Conservation (phyloP, 2,888 invertebrate genomes). For the Noctuana brunneofusca region DNA sequence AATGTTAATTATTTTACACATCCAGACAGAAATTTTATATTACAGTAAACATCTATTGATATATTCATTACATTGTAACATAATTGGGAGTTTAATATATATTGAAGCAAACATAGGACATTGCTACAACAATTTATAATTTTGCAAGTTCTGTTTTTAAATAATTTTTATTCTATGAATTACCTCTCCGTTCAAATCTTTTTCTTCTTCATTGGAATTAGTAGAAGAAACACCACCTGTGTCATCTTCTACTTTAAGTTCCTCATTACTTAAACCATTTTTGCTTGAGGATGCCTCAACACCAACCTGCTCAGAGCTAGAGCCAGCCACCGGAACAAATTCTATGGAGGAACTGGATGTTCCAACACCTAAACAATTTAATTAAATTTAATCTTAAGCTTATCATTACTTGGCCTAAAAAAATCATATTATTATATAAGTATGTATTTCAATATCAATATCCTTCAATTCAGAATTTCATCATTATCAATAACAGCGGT, state of each 20-base stretch:
- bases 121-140: background rate
- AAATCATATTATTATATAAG: too few relatives aligned
- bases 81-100: too few relatives aligned
- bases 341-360: conserved; percentile 68
- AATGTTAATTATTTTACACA: too few relatives aligned
- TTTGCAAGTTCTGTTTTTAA: background rate
- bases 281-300: conserved; percentile 66
- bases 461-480: too few relatives aligned
- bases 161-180: conserved; percentile 3
- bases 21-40: too few relatives aligned
- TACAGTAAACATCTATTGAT: too few relatives aligned
- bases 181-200: conserved; percentile 75
- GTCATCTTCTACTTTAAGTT: conserved; percentile 62
- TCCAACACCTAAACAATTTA: conserved; percentile 49
- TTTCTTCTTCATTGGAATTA: conserved; percentile 68
- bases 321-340: conserved; percentile 59
- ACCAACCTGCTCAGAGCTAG: conserved; percentile 60
- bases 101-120: background rate
- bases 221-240: conserved; percentile 78
- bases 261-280: conserved; percentile 54
- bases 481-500: too few relatives aligned
- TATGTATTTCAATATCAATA: too few relatives aligned
- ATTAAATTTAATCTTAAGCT: background rate
- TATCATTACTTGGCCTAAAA: too few relatives aligned
- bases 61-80: too few relatives aligned